Base-by-base conservation (phyloP, 2,888 invertebrate genomes). In the Malachius bipustulatus region DNA sequence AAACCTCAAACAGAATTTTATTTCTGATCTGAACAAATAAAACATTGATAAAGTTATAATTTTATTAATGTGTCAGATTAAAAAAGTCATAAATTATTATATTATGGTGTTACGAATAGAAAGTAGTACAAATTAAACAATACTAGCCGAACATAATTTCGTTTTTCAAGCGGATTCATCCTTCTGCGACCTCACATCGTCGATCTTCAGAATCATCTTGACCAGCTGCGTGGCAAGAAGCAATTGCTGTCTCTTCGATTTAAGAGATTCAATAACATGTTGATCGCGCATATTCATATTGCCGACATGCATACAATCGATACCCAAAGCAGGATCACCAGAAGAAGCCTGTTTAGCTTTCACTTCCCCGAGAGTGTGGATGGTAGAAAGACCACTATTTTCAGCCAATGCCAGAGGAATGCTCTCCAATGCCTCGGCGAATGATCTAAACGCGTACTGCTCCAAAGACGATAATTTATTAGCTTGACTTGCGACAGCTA, bases 171-270 rank as follows among this genome's bases (percentile, higher is more conserved):
- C n/a, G n/a, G n/a, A n/a, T n/a, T n/a, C 16, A 29, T 50, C 49
- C 37, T 43, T 47, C 1, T 52, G 53, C 12, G 50, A 51, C 34
- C 56, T 46, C 26, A 99, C 87, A 60, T 98, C 98, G 60, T 98
- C 98, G 41, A 98, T 99, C 67, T 98, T 99, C 47, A 98, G 74
- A 47, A 98, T 97, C 98, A 99, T 98, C 63, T 97, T 94, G 34
- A 97, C 97, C 43, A 98, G 73, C 57, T 98, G 98, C 0, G 97
- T 93, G 12, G 98, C 97, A 47, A 99, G 69, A 16, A 93, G 70
- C 40, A 98, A 83, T 67, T 98, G 98, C 57, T 98, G 96, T 54
- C 89, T 85, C 74, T 99, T 98, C 24, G 93, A 90, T 62, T 88
- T 82, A 32, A 98, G 71, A 1, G 98, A 93, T 67, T 99, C 98